Conservation (phyloP, 1,140 invertebrate species). For the Periplaneta americana region DNA sequence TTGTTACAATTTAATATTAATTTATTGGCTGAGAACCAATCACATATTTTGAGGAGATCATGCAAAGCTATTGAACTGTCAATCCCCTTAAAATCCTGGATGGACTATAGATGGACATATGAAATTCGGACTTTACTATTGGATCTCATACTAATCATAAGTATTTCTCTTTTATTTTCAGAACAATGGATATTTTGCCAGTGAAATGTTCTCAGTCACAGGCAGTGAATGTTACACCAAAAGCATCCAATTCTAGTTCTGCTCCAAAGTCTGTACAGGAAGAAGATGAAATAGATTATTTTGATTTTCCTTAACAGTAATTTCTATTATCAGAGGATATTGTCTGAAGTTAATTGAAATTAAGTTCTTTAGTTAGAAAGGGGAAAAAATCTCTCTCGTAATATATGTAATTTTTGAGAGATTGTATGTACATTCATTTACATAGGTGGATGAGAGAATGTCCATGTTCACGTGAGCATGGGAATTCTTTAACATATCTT, state of each 20-base stretch:
- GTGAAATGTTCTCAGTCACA: conserved; percentile 8
- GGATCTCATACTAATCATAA: neutral
- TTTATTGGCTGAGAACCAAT: neutral
- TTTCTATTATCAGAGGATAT: neutral
- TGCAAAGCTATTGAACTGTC: neutral
- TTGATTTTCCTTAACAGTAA: neutral
- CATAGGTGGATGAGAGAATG: neutral
- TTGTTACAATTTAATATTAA: neutral
- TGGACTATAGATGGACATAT: neutral
- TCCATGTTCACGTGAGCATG: neutral
- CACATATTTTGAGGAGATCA: neutral
- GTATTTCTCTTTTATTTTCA: neutral
- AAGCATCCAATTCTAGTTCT: neutral
- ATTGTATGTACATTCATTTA: neutral
- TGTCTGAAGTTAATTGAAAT: neutral
- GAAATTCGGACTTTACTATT: neutral
- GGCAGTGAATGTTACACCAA: neutral
- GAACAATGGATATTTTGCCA: neutral
- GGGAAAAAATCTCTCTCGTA: neutral
- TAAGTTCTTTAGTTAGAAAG: neutral
- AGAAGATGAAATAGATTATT: neutral
- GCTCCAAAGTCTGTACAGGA: neutral
- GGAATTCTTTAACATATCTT: neutral
- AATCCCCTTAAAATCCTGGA: too few relatives aligned
- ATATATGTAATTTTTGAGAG: neutral